A percentile compares a stretch with the other conserved stretches of the same genome.
Conservation (phyloP, 2,113 vertebrate genomes). For the Corapipo altera region DNA sequence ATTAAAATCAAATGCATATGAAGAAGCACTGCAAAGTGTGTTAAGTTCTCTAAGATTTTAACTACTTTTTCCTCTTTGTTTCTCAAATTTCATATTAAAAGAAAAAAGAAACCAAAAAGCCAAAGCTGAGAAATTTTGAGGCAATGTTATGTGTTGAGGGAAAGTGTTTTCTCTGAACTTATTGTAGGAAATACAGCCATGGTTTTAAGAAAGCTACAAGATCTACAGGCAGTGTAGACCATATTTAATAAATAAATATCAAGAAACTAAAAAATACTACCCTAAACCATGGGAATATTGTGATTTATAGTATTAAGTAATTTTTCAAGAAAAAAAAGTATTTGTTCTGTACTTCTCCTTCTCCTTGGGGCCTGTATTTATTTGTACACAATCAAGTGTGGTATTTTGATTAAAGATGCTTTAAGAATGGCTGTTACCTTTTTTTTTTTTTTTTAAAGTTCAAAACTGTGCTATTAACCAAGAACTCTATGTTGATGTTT, state of each 20-base stretch:
- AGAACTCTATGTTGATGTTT: background rate
- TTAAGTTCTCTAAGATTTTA: background rate
- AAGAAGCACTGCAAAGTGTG: background rate
- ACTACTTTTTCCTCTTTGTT: background rate
- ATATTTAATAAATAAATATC: background rate
- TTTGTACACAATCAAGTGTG: background rate
- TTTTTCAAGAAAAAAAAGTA: background rate
- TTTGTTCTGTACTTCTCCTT: background rate
- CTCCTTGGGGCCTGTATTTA: background rate
- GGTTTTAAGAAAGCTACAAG: background rate
- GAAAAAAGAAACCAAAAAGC: background rate
- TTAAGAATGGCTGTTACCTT: background rate
- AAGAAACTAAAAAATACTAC: background rate
- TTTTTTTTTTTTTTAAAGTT: background rate
- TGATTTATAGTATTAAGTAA: background rate
- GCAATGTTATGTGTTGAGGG: background rate
- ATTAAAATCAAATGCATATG: background rate
- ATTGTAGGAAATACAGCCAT: background rate
- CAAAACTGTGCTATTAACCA: background rate
- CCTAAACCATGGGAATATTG: background rate
- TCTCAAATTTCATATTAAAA: background rate
- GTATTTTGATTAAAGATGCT: background rate
- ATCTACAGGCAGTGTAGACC: background rate
- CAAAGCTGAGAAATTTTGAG: background rate
- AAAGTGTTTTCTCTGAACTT: background rate